Percentiles rank a stretch among this genome's conserved stretches.
Evolutionary conservation across 2,797 vertebrate genomes (phyloP).

Genomic region (Phoeniculus purpureus): DNA sequence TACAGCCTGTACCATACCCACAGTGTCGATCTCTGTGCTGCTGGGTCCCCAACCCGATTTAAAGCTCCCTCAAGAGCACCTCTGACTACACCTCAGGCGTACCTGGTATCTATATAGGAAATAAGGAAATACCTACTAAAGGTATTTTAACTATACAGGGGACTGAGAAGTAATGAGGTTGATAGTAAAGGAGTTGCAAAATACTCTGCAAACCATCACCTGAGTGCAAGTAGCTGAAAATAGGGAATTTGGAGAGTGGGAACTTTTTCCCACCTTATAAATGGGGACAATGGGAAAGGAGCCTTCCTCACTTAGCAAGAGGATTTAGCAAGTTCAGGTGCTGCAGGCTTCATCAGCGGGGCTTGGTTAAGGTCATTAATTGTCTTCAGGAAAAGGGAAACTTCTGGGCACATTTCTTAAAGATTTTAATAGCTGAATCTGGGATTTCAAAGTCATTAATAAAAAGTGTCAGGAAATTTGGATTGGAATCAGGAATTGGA

Average conservation of each 20-base stretch:
- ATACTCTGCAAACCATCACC: neutral
- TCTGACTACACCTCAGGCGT: neutral
- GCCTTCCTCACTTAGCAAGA: neutral
- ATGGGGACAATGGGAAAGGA: neutral
- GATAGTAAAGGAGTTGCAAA: neutral
- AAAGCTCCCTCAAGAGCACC: neutral
- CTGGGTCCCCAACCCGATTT: neutral
- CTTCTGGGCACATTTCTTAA: neutral
- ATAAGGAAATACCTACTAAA: neutral
- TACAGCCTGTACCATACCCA: fast-evolving
- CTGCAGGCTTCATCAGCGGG: neutral
- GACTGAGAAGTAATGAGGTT: neutral
- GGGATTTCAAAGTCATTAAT: constrained; percentile 21
- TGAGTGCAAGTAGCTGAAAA: neutral
- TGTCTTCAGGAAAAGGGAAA: neutral
- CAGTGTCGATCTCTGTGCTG: fast-evolving
- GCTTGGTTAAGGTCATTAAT: neutral
- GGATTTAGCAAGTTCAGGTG: neutral
- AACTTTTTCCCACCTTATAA: neutral
- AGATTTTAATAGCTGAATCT: neutral
- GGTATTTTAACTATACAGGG: neutral
- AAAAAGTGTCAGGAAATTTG: constrained; percentile 19
- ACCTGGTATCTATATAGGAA: fast-evolving
- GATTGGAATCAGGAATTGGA: no score
- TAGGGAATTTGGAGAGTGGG: neutral